phyloP scores from a whole-genome alignment of 2,113 vertebrate genomes.

The Cinclus cinclus region DNA sequence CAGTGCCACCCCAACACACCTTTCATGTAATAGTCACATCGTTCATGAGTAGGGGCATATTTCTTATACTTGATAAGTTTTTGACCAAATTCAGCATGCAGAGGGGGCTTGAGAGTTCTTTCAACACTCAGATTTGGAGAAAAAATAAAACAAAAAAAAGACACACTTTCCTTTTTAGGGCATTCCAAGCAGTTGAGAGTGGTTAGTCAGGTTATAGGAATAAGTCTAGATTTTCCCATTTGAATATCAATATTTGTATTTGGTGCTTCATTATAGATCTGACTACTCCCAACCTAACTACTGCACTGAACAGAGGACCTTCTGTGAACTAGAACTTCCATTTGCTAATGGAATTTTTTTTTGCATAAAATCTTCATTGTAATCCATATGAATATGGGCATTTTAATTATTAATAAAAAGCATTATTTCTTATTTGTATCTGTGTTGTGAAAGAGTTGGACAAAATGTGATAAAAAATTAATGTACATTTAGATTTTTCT shows the following conservation, averaged over 20 bases:
- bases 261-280: neutral
- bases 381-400: constrained; percentile 13
- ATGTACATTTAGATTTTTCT: constrained; percentile 6
- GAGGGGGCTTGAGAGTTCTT: neutral
- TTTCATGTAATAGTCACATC: neutral
- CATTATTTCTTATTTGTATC: constrained; percentile 25
- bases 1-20: neutral
- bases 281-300: neutral
- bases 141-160: neutral
- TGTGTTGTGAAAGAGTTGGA: constrained; percentile 16
- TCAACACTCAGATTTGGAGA: neutral
- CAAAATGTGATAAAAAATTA: constrained; percentile 9
- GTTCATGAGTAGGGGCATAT: neutral
- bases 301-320: neutral
- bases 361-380: constrained; percentile 14
- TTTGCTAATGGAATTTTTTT: constrained; percentile 11
- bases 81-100: neutral
- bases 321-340: constrained; percentile 24
- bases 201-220: neutral
- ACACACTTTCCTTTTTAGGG: neutral
- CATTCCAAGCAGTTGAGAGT: neutral
- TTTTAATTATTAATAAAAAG: constrained; percentile 51
- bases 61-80: neutral
- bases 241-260: neutral
- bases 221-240: neutral